Evolutionary conservation across 2,888 invertebrate species (phyloP), one percentile per base, ranked within the genome.

Genomic region (Cantharis rufa): DNA sequence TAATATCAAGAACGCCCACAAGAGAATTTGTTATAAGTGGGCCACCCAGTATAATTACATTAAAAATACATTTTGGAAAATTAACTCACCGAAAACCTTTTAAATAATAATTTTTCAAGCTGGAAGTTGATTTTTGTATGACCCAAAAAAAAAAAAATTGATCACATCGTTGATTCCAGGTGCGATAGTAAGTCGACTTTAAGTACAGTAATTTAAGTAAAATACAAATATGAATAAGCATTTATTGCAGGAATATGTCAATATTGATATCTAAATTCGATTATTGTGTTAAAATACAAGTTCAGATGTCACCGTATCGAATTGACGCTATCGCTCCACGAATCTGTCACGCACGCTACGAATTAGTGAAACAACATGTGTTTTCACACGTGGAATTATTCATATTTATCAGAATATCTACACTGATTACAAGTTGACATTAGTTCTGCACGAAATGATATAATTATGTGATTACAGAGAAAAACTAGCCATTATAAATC

Each of bases 301-400:
- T 80, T 81, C 81, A 80, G 81, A 81, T 81, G 81, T 81, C 81
- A 81, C 80, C 78, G 79, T 80, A 79, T 78, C 78, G 78, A 75
- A 78, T 74, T 76, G 76, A 80, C 82, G 81, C 80, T 86, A 84
- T 86, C 85, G 79, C 80, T 79, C 80, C 81, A 82, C 81, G 83
- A 82, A 86, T 85, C 85, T 83, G 85, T 86, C 87, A 87, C 87
- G 87, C 87, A 87, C 86, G 83, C 82, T 79, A 83, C 82, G 84
- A 85, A 87, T 87, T 87, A 87, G 85, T 84, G 85, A 80, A 78
- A 80, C 83, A 82, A 82, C 82, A 83, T 82, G 84, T 84, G 83
- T 87, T 85, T 87, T 87, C 87, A 87, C 87, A 86, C 86, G 86
- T 86, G 83, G 84, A 86, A 86, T 85, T 84, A 86, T 86, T 86